Conservation (phyloP, 2,888 invertebrate species). For the Sinhomidia bicolor region DNA sequence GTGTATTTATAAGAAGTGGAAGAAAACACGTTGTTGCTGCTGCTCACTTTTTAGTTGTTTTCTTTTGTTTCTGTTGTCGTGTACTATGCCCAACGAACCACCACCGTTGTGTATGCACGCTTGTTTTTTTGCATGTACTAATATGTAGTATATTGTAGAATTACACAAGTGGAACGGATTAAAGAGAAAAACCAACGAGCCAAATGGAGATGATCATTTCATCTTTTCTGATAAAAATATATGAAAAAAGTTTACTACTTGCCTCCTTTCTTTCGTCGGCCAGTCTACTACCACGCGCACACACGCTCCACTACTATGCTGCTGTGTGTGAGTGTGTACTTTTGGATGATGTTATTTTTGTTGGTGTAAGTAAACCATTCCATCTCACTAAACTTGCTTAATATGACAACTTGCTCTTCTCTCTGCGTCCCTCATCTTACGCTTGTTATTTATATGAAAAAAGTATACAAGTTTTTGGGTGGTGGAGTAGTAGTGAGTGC, state of each 20-base stretch:
- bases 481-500: too few species aligned
- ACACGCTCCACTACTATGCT: too few species aligned
- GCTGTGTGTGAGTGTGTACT: neutral
- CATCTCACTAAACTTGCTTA: slow-evolving; percentile 52
- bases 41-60: neutral
- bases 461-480: slow-evolving; percentile 22
- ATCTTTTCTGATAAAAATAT: slow-evolving; percentile 71
- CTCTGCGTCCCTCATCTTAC: slow-evolving; percentile 61
- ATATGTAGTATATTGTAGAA: slow-evolving; percentile 20
- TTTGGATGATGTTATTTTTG: slow-evolving; percentile 44
- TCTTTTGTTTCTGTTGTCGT: slow-evolving; percentile 9
- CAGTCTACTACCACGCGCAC: too few species aligned
- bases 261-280: neutral
- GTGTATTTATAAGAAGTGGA: slow-evolving; percentile 4
- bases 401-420: slow-evolving; percentile 69
- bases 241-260: slow-evolving; percentile 63
- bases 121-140: too few species aligned
- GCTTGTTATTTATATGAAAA: slow-evolving; percentile 58
- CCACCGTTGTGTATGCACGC: too few species aligned
- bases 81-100: neutral
- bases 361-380: slow-evolving; percentile 53
- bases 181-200: slow-evolving; percentile 66
- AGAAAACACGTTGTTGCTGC: slow-evolving; percentile 38
- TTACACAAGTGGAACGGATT: slow-evolving; percentile 54
- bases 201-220: slow-evolving; percentile 72